Evolutionary conservation across 2,113 vertebrate genomes (phyloP), one percentile per base, ranked within the genome.

Genomic region (Callipepla californica): DNA sequence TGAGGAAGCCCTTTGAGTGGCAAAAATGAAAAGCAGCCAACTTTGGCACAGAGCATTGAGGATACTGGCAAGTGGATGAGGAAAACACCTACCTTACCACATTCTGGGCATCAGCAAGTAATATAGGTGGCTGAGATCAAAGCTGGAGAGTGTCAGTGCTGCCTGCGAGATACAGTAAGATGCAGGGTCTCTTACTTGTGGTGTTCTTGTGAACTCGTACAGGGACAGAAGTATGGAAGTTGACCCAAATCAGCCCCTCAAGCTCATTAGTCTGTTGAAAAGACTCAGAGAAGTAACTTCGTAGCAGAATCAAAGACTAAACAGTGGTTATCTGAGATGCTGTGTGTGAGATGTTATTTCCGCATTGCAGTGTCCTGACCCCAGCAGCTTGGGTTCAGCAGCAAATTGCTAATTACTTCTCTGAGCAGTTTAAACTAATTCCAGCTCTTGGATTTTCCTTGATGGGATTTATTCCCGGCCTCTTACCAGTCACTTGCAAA

Each of bases 281-380:
- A 42, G 7, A 28, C 34, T 42, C 63, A 36, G 26, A 36, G 21
- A 87, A 9, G 9, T 68, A 78, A 75, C n/a, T 79, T 13, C 16
- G 7, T 8, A 48, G 70, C 40, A 85, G 48, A 82, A 85, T 21
- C 26, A 36, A 78, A 84, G 36, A 68, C 8, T 61, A 65, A 84
- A 19, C 23, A 3, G 6, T 45, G 25, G 2, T 25, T 85, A 30
- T 50, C 67, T 91, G 53, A 40, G 55, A 32, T 36, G 13, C n/a
- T 36, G 3, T 57, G 9, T 38, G 59, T 68, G 59, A 53, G 48
- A 38, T 50, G 19, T 10, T 26, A 11, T 74, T 80, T 80, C 30
- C 4, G 2, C 12, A 25, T 80, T 83, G 15, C 0, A 0, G 7
- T 34, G 28, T 75, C 32, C 12, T 90, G 45, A 59, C 32, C 11